Percentiles rank a stretch among this genome's conserved stretches.
phyloP scores from a whole-genome alignment of 2,888 invertebrate species.

The Diaperis boleti region DNA sequence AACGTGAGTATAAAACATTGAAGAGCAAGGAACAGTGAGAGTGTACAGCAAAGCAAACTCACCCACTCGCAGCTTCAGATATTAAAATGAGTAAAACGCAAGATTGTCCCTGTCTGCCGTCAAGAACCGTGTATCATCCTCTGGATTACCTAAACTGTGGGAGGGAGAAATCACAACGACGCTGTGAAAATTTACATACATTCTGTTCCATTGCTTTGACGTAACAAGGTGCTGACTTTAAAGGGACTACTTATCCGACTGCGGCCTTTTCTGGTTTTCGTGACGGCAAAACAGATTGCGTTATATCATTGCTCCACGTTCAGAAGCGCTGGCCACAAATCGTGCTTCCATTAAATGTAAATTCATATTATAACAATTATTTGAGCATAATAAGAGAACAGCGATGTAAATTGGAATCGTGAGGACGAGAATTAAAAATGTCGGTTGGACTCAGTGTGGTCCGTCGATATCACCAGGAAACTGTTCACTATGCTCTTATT shows the following conservation, averaged over 20 bases:
- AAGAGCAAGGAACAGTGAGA: no score
- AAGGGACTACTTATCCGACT: not conserved
- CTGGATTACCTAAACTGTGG: no score
- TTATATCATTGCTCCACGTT: conserved; percentile 28
- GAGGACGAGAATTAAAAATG: conserved; percentile 46
- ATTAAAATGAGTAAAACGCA: no score
- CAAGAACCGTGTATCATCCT: no score
- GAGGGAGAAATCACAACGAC: no score
- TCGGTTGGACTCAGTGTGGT: conserved; percentile 42
- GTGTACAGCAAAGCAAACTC: no score
- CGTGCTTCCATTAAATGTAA: conserved; percentile 57
- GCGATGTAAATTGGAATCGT: conserved; percentile 57
- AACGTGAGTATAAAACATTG: no score
- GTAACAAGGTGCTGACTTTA: not conserved
- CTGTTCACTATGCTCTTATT: conserved; percentile 33
- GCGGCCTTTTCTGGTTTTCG: conserved; percentile 7
- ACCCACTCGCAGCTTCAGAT: no score
- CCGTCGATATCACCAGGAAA: conserved; percentile 42
- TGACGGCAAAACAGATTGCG: conserved; percentile 30
- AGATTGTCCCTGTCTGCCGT: no score
- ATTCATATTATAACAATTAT: conserved; percentile 57
- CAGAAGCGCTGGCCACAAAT: conserved; percentile 47
- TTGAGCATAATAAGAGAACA: conserved; percentile 52
- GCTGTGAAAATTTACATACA: not conserved
- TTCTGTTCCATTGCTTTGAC: not conserved